Conservation (phyloP, 2,113 vertebrate species). For the Chiloscyllium plagiosum region DNA sequence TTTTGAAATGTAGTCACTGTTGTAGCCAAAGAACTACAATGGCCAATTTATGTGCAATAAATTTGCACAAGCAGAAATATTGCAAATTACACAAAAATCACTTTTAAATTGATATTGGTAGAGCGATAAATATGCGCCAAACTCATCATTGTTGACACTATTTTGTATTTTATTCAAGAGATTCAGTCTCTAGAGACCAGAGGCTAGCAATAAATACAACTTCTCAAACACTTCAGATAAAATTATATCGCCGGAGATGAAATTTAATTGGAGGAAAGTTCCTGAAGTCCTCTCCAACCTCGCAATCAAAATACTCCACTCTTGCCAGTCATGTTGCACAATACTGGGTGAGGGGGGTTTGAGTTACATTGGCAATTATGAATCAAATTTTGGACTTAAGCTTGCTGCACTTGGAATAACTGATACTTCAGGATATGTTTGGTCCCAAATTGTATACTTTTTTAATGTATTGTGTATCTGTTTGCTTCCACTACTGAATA, state of each 20-base stretch:
- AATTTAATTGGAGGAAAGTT: background rate
- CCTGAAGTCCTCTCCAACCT: background rate
- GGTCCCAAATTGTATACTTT: background rate
- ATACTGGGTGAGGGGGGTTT: too few relatives aligned
- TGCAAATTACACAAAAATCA: background rate
- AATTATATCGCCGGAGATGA: background rate
- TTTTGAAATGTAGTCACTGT: background rate
- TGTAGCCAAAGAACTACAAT: background rate
- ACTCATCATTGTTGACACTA: background rate
- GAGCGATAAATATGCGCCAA: background rate
- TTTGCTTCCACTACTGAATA: background rate
- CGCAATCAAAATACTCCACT: background rate
- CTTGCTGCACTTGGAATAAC: background rate
- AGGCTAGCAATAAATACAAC: background rate
- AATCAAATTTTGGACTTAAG: background rate
- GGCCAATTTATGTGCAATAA: background rate
- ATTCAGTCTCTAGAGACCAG: background rate
- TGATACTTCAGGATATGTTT: background rate
- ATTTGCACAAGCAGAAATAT: background rate
- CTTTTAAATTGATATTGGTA: background rate
- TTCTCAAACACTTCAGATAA: background rate
- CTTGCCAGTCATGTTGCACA: background rate
- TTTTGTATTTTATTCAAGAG: background rate
- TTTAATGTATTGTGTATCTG: background rate
- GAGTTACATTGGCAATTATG: background rate